Base-by-base conservation (phyloP, 2,888 invertebrate genomes). In the Alcis repandata region DNA sequence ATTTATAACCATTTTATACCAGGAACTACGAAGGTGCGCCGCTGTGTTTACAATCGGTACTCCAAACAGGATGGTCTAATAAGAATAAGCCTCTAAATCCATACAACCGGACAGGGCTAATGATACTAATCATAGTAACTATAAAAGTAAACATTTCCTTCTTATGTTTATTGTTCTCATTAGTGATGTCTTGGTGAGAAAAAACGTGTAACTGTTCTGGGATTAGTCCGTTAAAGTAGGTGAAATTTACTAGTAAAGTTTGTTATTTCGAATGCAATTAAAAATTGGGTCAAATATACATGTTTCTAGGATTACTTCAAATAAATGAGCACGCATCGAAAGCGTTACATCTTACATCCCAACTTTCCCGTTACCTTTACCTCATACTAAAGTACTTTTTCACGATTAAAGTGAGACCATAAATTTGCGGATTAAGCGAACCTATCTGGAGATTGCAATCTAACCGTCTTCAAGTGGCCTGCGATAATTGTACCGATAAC, bases 341-440 rank as follows among this genome's bases (percentile, higher is more conserved):
- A 59, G 40, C 32, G n/a, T n/a, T 60, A 27, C 2, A 4, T 4
- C 60, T 56, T 60, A 46, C 51, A 38, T 38, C 32, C 32, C 49
- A 10, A 58, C 45, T 45, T 59, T 46, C 48, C 52, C 36, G 43
- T 64, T 65, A 57, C 58, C 65, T 63, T 58, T 63, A 61, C 65
- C 61, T 66, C 63, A 69, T 70, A 63, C 56, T 61, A 59, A 60
- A 54, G 59, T 63, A 62, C 66, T 89, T 90, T 89, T 87, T 85
- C 72, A 79, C 79, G 85, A 89, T 87, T 90, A 88, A 90, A 89
- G 83, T 80, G 81, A 75, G 76, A 79, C 89, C 82, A 90, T 92
- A 91, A 91, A 91, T 91, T 89, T 86, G 78, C 82, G 86, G 90
- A 89, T 90, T 89, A 86, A 90, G 87, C 89, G 83, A 86, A 89